Conservation (phyloP, 2,797 vertebrate genomes). For the Tragelaphus eurycerus region DNA sequence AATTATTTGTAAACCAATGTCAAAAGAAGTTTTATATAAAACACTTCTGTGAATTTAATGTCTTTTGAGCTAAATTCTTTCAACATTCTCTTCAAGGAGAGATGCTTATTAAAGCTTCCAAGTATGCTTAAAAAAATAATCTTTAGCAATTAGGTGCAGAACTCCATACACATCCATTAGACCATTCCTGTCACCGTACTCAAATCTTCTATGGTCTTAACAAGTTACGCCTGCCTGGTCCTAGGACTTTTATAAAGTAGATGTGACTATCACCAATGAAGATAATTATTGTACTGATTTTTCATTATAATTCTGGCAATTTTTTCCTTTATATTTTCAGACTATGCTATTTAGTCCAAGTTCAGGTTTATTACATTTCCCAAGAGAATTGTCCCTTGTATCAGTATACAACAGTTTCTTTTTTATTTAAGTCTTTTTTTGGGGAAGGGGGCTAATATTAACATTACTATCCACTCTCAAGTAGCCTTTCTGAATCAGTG, state of each 20-base stretch:
- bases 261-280: neutral
- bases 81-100: neutral
- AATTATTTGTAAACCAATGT: conserved; percentile 15
- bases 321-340: neutral
- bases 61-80: neutral
- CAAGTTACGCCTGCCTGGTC: neutral
- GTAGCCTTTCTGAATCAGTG: neutral
- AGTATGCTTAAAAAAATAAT: neutral
- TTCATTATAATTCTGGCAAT: neutral
- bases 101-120: neutral
- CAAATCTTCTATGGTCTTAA: neutral
- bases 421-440: neutral
- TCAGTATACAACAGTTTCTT: neutral
- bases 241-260: neutral
- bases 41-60: neutral
- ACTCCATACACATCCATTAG: neutral
- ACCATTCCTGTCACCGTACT: neutral
- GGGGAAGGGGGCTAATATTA: neutral
- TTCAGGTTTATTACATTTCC: neutral
- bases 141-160: neutral
- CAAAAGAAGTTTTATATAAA: conserved; percentile 10
- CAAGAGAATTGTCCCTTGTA: neutral
- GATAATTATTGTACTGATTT: neutral
- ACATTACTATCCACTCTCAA: neutral
- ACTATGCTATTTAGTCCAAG: neutral